phyloP scores from a whole-genome alignment of 1,140 invertebrate species.

The Arctopsyche grandis region DNA sequence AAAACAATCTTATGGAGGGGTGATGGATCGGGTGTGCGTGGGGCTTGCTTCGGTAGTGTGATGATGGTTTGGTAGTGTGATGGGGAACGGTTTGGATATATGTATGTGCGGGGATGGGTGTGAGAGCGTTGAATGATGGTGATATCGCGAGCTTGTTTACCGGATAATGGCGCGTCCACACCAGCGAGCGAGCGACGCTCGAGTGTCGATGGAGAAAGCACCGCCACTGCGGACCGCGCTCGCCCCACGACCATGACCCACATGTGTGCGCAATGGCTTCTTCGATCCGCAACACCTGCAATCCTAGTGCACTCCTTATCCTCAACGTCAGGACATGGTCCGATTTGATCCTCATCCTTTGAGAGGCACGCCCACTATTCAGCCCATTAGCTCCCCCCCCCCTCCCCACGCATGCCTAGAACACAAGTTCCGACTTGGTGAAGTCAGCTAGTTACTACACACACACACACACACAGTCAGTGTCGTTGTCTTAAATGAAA shows the following conservation, averaged over 20 bases:
- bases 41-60: too few relatives aligned
- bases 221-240: background rate
- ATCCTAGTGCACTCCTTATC: too few relatives aligned
- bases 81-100: background rate
- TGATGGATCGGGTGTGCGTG: background rate
- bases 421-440: too few relatives aligned
- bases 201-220: background rate
- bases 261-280: constrained; percentile 42
- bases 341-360: too few relatives aligned
- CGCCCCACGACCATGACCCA: constrained; percentile 43
- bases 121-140: background rate
- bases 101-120: background rate
- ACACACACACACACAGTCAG: too few relatives aligned
- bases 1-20: background rate
- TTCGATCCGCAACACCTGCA: background rate
- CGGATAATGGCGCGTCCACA: background rate
- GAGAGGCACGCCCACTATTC: too few relatives aligned
- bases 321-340: too few relatives aligned
- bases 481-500: too few relatives aligned
- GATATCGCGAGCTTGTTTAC: background rate
- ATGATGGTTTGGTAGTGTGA: too few relatives aligned
- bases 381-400: too few relatives aligned
- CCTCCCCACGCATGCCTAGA: too few relatives aligned
- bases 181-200: background rate
- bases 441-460: too few relatives aligned